Evolutionary conservation across 2,797 vertebrate species (phyloP).

Genomic region (Chaetodon trifasciatus): DNA sequence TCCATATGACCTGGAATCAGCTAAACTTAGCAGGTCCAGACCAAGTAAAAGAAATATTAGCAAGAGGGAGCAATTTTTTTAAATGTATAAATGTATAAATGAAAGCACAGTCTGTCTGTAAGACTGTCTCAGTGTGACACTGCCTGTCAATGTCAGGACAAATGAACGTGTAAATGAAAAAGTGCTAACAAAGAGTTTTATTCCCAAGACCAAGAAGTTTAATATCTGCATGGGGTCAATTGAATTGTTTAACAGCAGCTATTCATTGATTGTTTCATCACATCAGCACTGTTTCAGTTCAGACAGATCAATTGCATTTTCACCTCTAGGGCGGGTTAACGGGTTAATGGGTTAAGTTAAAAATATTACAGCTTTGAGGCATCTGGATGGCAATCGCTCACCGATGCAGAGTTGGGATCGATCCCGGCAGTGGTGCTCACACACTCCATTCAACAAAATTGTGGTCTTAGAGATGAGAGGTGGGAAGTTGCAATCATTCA

Average conservation of each 20-base stretch:
- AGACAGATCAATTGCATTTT: slow-evolving; percentile 1
- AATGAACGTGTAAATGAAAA: too few relatives aligned
- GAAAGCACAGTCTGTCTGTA: too few relatives aligned
- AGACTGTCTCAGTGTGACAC: too few relatives aligned
- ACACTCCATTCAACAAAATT: not conserved
- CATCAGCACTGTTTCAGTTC: not conserved
- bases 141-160: too few relatives aligned
- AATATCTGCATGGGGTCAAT: not conserved
- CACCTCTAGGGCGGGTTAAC: not conserved
- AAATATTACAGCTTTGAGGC: not conserved
- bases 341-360: not conserved
- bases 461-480: not conserved
- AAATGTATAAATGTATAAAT: too few relatives aligned
- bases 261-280: not conserved
- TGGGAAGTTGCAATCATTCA: not conserved
- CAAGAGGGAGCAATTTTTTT: too few relatives aligned
- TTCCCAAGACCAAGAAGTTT: not conserved
- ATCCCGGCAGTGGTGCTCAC: not conserved
- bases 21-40: too few relatives aligned
- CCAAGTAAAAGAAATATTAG: too few relatives aligned
- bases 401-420: not conserved
- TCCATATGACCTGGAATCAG: too few relatives aligned
- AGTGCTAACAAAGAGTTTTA: not conserved
- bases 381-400: not conserved
- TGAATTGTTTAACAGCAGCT: not conserved